A percentile compares a stretch with the other conserved stretches of the same genome.
phyloP scores from a whole-genome alignment of 2,888 invertebrate genomes.

The Leuctra nigra region DNA sequence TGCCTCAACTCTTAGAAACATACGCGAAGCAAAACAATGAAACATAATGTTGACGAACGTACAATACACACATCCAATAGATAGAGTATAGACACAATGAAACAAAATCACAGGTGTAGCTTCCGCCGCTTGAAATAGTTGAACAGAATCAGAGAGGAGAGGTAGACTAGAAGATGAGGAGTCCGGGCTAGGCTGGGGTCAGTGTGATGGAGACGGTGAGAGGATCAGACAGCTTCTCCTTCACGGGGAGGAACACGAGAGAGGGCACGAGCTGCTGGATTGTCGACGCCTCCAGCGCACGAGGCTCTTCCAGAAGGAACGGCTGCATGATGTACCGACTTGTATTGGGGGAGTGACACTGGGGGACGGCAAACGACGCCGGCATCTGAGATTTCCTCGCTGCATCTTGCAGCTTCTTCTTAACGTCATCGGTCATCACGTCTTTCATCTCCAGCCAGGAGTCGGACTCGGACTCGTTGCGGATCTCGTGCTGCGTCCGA shows the following conservation, averaged over 20 bases:
- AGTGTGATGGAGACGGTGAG: constrained; percentile 88
- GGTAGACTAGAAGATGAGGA: neutral
- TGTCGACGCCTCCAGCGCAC: constrained; percentile 44
- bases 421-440: constrained; percentile 39
- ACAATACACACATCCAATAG: constrained; percentile 21
- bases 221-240: constrained; percentile 76
- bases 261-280: constrained; percentile 57
- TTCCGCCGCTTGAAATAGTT: constrained; percentile 38
- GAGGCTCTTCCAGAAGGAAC: constrained; percentile 71
- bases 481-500: constrained; percentile 30
- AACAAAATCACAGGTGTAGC: constrained; percentile 46
- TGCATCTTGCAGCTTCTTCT: constrained; percentile 45
- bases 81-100: constrained; percentile 21
- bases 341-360: constrained; percentile 33
- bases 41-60: no score
- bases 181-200: constrained; percentile 69
- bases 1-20: constrained; percentile 19
- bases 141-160: constrained; percentile 9
- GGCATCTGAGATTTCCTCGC: constrained; percentile 50
- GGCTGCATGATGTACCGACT: constrained; percentile 80
- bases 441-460: constrained; percentile 29
- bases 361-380: constrained; percentile 60
- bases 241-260: constrained; percentile 89
- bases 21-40: constrained; percentile 18
- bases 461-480: constrained; percentile 17